These are phyloP conservation scores for Suncus etruscus DNA, from an alignment of 2,113 vertebrate genomes.

Conservation along the genomic window DNA sequence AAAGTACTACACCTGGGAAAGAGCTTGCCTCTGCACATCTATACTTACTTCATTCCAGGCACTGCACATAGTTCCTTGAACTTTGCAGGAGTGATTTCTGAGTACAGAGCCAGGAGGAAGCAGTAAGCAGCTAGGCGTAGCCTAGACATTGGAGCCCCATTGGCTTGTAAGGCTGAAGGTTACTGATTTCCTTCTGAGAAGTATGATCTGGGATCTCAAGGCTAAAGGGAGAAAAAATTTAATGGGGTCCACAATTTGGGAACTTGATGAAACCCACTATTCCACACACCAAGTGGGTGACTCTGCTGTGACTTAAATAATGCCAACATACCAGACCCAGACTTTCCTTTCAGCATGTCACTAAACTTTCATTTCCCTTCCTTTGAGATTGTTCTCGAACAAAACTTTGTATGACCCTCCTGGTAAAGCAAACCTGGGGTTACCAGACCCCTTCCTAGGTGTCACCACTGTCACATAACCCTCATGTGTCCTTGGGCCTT, in stretches of 20 bases:
- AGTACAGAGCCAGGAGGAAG: too few relatives aligned
- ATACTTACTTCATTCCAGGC: too few relatives aligned
- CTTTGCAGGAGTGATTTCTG: too few relatives aligned
- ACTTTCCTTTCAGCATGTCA: too few relatives aligned
- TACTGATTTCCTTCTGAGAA: not conserved
- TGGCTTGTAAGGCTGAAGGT: not conserved
- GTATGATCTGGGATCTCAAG: not conserved
- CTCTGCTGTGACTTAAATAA: not conserved
- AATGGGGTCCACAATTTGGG: conserved; percentile 3
- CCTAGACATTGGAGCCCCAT: not conserved
- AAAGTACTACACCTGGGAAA: too few relatives aligned
- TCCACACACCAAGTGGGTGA: not conserved
- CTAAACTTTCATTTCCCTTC: not conserved
- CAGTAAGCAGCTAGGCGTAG: too few relatives aligned
- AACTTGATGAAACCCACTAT: not conserved
- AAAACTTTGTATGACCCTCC: not conserved
- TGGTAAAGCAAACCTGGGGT: not conserved
- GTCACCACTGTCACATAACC: too few relatives aligned
- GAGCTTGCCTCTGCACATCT: too few relatives aligned
- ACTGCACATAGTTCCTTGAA: too few relatives aligned
- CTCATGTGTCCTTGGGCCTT: too few relatives aligned
- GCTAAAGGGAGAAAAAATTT: not conserved
- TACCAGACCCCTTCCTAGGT: too few relatives aligned
- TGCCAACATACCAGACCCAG: not conserved
- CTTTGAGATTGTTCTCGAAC: not conserved